phyloP scores from a whole-genome alignment of 1,140 invertebrate genomes.

The Atta cephalotes region DNA sequence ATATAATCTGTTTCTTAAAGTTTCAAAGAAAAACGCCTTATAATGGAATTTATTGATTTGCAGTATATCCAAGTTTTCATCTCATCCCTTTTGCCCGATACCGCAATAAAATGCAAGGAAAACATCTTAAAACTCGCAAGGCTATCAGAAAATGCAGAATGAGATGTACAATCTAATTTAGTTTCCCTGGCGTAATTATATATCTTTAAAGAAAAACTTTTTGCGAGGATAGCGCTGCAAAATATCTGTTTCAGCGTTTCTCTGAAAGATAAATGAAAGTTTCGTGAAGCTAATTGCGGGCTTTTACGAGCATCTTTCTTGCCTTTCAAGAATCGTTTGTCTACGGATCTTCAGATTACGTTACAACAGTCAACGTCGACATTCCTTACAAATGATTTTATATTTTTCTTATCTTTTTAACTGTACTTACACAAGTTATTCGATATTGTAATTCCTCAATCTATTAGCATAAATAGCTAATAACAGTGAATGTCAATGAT shows the following conservation, averaged over 20 bases:
- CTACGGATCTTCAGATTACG: slow-evolving; percentile 41
- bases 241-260: slow-evolving; percentile 54
- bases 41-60: slow-evolving; percentile 54
- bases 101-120: slow-evolving; percentile 48
- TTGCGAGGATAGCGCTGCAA: slow-evolving; percentile 26
- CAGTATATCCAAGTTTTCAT: slow-evolving; percentile 38
- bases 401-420: background rate
- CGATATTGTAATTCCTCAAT: background rate
- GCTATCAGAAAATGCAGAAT: slow-evolving; percentile 46
- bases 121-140: slow-evolving; percentile 48
- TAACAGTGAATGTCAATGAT: background rate
- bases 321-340: slow-evolving; percentile 47
- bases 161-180: slow-evolving; percentile 59
- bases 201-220: slow-evolving; percentile 59
- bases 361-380: slow-evolving; percentile 18
- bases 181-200: slow-evolving; percentile 53
- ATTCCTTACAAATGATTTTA: background rate
- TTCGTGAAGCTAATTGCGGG: slow-evolving; percentile 59
- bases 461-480: background rate
- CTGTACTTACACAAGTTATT: background rate
- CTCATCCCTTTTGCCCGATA: slow-evolving; percentile 12
- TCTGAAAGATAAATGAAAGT: slow-evolving; percentile 54
- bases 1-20: slow-evolving; percentile 34
- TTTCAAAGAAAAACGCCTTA: slow-evolving; percentile 1
- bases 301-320: slow-evolving; percentile 46